Evolutionary conservation across 1,140 invertebrate species (phyloP), one percentile per base, ranked within the genome.

Genomic region (Diplogasteroides magnus): DNA sequence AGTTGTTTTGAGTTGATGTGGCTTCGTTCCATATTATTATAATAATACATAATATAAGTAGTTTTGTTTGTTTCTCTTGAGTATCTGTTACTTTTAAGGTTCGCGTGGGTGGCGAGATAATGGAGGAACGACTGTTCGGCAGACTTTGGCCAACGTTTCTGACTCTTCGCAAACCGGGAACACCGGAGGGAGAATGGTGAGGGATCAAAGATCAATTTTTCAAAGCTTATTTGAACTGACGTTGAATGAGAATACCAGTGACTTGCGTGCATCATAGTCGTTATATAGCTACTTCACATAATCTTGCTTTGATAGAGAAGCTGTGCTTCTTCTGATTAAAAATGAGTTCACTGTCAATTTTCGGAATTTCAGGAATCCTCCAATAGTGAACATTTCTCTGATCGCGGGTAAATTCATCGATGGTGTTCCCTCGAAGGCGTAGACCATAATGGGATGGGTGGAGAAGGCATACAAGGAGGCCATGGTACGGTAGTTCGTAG

Each of bases 281-380:
- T n/a, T n/a, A n/a, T n/a, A n/a, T n/a, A n/a, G n/a, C n/a, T n/a
- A n/a, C n/a, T n/a, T 26, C 58, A 29, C 15, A 31, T 3, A 28
- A 32, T 29, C 68, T 32, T n/a, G n/a, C n/a, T n/a, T n/a, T n/a
- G n/a, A n/a, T n/a, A n/a, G n/a, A n/a, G n/a, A n/a, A n/a, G n/a
- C n/a, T n/a, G n/a, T n/a, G n/a, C n/a, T n/a, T n/a, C n/a, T n/a
- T n/a, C n/a, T n/a, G n/a, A n/a, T n/a, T n/a, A n/a, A n/a, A n/a
- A n/a, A n/a, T n/a, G n/a, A n/a, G n/a, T n/a, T n/a, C n/a, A n/a
- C n/a, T n/a, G n/a, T n/a, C n/a, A n/a, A n/a, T n/a, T n/a, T n/a
- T n/a, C n/a, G n/a, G n/a, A n/a, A n/a, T n/a, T n/a, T 28, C 14
- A 68, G 73, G 73, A 65, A 75, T 27, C 73, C 73, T 1, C 60